Percentiles rank a stretch among this genome's conserved stretches.
Conservation (phyloP, 92 coral and sea anemone genomes). For the Paramuricea clavata region DNA sequence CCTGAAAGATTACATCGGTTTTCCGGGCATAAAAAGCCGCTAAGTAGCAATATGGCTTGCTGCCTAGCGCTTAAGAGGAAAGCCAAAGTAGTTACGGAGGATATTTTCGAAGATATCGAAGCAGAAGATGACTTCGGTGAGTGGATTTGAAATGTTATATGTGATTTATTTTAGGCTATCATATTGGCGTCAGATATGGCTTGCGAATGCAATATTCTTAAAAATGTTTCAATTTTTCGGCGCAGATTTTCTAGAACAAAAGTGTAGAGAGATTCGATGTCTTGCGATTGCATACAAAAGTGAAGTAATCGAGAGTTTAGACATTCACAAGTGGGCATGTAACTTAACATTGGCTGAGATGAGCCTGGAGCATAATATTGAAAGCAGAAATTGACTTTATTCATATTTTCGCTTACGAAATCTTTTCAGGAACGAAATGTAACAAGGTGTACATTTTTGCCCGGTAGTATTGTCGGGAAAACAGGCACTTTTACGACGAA, state of each 20-base stretch:
- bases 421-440: neutral
- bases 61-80: constrained; percentile 41
- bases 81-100: constrained; percentile 44
- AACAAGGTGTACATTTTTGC: neutral
- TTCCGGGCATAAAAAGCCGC: neutral
- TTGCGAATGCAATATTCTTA: neutral
- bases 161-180: neutral
- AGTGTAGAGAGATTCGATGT: neutral
- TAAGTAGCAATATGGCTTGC: constrained; percentile 35
- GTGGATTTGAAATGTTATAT: neutral
- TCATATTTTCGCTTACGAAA: neutral
- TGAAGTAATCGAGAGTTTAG: neutral
- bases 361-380: constrained; percentile 1
- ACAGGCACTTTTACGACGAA: neutral
- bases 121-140: constrained; percentile 10
- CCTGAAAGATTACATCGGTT: neutral
- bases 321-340: neutral
- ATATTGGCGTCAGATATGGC: neutral
- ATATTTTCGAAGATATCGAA: constrained; percentile 37
- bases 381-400: neutral
- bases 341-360: neutral
- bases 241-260: neutral
- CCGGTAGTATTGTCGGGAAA: neutral
- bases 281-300: neutral
- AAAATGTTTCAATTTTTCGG: constrained; percentile 1